Conservation (phyloP, 2,888 invertebrate species). For the Drosophila incognita region DNA sequence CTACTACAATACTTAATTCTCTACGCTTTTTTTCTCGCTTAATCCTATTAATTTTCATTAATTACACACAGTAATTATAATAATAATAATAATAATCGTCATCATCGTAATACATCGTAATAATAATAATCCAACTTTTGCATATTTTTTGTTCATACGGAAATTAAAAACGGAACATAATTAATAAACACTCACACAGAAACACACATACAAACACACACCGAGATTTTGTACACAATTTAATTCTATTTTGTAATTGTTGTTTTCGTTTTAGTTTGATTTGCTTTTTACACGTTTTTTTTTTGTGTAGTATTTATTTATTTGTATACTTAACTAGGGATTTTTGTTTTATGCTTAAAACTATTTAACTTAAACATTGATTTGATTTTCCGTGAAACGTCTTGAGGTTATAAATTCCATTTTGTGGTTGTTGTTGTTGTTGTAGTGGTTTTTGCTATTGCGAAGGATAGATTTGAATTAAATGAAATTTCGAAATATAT, state of each 20-base stretch:
- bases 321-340: slow-evolving; percentile 41
- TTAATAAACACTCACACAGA: slow-evolving; percentile 31
- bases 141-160: slow-evolving; percentile 72
- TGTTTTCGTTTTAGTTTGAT: slow-evolving; percentile 33
- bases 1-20: slow-evolving; percentile 74
- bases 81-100: slow-evolving; percentile 44
- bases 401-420: slow-evolving; percentile 61
- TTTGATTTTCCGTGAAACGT: slow-evolving; percentile 70
- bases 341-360: slow-evolving; percentile 62
- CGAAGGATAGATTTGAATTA: slow-evolving; percentile 8
- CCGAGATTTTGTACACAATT: slow-evolving; percentile 39
- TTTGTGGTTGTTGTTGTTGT: slow-evolving; percentile 23
- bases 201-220: slow-evolving; percentile 29
- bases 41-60: slow-evolving; percentile 71
- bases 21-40: slow-evolving; percentile 61
- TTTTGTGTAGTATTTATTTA: slow-evolving; percentile 21
- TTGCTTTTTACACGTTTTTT: slow-evolving; percentile 41
- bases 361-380: slow-evolving; percentile 81
- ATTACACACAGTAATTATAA: slow-evolving; percentile 75
- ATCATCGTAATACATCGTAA: slow-evolving; percentile 60
- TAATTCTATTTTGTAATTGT: slow-evolving; percentile 72
- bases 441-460: slow-evolving; percentile 9
- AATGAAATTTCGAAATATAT: slow-evolving; percentile 27
- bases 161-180: slow-evolving; percentile 70
- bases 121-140: slow-evolving; percentile 64